Evolutionary conservation across 2,888 invertebrate species (phyloP).

Genomic region (Drosophila mimica): DNA sequence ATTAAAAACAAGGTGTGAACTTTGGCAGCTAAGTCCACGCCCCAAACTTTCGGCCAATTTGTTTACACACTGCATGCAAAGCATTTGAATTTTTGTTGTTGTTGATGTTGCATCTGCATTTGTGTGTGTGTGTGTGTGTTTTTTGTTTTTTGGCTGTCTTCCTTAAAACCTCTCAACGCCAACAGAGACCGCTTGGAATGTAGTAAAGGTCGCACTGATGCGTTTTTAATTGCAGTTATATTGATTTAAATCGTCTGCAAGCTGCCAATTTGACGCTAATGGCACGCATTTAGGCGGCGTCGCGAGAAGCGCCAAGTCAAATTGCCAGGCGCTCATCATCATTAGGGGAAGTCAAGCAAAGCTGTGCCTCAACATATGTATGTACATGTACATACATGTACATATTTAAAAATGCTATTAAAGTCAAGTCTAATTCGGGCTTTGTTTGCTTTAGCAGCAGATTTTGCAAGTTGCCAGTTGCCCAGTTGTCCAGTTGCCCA

Average conservation of each 20-base stretch:
- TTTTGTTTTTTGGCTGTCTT: background rate
- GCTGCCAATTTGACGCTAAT: slow-evolving; percentile 77
- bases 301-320: slow-evolving; percentile 51
- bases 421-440: slow-evolving; percentile 27
- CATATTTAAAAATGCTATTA: slow-evolving; percentile 26
- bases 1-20: slow-evolving; percentile 78
- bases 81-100: slow-evolving; percentile 28
- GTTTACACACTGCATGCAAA: slow-evolving; percentile 56
- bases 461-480: slow-evolving; percentile 13
- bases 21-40: slow-evolving; percentile 63
- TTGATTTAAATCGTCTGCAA: slow-evolving; percentile 76
- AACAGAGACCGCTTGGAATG: background rate
- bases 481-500: slow-evolving; percentile 3
- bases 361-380: background rate
- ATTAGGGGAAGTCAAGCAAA: slow-evolving; percentile 51
- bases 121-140: slow-evolving; percentile 1
- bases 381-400: background rate
- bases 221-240: slow-evolving; percentile 78
- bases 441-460: slow-evolving; percentile 57
- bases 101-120: background rate
- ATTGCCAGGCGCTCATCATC: slow-evolving; percentile 65
- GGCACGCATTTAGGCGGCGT: slow-evolving; percentile 50
- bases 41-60: slow-evolving; percentile 50
- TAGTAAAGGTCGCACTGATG: slow-evolving; percentile 54
- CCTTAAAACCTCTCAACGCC: slow-evolving; percentile 8